Evolutionary conservation across 2,113 vertebrate species (phyloP), one percentile per base, ranked within the genome.

Genomic region (Pseudorasbora parva): DNA sequence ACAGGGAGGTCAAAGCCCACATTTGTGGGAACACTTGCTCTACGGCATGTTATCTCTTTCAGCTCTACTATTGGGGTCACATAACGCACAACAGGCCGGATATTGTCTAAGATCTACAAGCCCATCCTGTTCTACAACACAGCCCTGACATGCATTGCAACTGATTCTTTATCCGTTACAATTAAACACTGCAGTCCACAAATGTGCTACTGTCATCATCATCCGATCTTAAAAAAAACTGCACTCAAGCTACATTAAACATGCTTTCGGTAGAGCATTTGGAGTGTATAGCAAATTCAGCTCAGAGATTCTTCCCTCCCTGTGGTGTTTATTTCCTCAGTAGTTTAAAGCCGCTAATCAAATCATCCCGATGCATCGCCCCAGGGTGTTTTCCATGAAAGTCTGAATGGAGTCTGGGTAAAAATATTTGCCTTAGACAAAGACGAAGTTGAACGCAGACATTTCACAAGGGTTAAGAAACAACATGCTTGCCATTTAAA

Each of bases 261-360:
- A 77, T 41, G 21, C 56, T 27, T 62, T 43, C n/a, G 43, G 12
- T 45, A 8, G 21, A 59, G 37, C 75, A 60, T 25, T 25, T 8
- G 11, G 10, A 8, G 15, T 64, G 45, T 68, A 60, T 17, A 14
- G 10, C 6, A 54, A 37, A 77, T 56, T 72, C 10, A 27, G 10
- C 47, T 76, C 47, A 54, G 25, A 59, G 17, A 37, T 25, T 37
- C 45, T 17, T 51, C 72, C 12, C 82, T 76, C 51, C 27, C 33
- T 21, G 33, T 30, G 62, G 74, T 15, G 27, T 78, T 69, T 78
- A 78, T 69, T 33, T 78, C 43, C 47, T 27, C 30, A 43, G 75
- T 27, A 68, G 49, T 78, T 57, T 78, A 43, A 84, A 84, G 75
- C 57, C 49, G 10, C 23, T 59, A 41, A 71, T 57, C 33, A 69